Evolutionary conservation across 2,113 vertebrate species (phyloP).

Genomic region (Mesitornis unicolor): DNA sequence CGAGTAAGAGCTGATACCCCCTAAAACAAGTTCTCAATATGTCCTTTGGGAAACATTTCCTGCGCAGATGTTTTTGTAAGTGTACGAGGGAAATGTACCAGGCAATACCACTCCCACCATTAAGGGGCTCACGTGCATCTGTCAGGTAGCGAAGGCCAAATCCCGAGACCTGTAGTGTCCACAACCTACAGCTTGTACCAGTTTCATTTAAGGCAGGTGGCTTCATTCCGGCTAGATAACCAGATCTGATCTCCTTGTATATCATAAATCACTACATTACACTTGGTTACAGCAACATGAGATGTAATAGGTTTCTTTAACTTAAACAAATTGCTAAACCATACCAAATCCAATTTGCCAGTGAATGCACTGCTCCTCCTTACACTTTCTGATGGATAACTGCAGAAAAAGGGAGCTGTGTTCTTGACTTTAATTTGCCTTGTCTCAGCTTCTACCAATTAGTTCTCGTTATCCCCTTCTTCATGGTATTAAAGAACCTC

Average conservation of each 20-base stretch:
- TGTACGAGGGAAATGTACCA: neutral
- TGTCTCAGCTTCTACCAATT: neutral
- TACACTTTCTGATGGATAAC: neutral
- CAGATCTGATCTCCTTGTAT: neutral
- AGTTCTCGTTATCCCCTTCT: neutral
- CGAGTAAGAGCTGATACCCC: neutral
- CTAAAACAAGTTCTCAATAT: neutral
- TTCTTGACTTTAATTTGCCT: neutral
- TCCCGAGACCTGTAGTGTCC: neutral
- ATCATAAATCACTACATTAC: neutral
- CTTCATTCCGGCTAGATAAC: neutral
- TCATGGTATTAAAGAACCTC: neutral
- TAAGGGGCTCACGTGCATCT: neutral
- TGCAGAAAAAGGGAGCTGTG: neutral
- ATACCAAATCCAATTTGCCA: neutral
- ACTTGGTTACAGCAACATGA: neutral
- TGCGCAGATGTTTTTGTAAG: neutral
- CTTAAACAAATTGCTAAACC: neutral
- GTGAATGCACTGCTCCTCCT: neutral
- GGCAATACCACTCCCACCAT: neutral
- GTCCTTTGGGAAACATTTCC: constrained; percentile 24
- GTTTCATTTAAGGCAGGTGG: neutral
- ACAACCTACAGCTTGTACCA: neutral
- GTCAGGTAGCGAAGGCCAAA: neutral
- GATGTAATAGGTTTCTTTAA: neutral